These are phyloP conservation scores for Ophiodon elongatus DNA, from an alignment of 2,113 vertebrate species.

Conservation along the genomic window DNA sequence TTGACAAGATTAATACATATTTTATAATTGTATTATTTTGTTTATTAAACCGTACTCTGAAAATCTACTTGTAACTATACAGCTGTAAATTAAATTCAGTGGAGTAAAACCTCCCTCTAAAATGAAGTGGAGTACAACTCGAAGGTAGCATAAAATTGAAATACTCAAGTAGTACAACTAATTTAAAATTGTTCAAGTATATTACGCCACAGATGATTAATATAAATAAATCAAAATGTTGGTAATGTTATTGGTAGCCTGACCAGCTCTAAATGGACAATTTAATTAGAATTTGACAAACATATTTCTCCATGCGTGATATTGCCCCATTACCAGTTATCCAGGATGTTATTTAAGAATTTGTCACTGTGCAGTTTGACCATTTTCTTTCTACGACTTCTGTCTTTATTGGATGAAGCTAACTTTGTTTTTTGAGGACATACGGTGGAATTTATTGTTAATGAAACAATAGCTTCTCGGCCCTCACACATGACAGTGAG, in stretches of 20 bases:
- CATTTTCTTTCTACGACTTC: neutral
- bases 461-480: neutral
- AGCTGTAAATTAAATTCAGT: no score
- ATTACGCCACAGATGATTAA: no score
- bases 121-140: no score
- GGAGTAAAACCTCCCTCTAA: no score
- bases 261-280: neutral
- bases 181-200: no score
- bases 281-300: neutral
- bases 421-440: neutral
- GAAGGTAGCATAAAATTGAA: no score
- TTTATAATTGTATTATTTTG: no score
- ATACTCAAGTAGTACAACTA: no score
- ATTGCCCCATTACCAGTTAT: neutral
- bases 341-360: neutral
- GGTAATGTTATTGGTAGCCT: neutral
- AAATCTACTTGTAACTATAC: no score
- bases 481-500: neutral
- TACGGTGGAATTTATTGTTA: neutral
- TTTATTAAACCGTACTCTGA: no score
- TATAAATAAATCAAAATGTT: neutral
- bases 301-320: neutral
- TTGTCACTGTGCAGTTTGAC: neutral
- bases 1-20: neutral
- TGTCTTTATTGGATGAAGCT: neutral